These are phyloP conservation scores for Oligia latruncula DNA, from an alignment of 2,888 invertebrate genomes.

Conservation along the genomic window DNA sequence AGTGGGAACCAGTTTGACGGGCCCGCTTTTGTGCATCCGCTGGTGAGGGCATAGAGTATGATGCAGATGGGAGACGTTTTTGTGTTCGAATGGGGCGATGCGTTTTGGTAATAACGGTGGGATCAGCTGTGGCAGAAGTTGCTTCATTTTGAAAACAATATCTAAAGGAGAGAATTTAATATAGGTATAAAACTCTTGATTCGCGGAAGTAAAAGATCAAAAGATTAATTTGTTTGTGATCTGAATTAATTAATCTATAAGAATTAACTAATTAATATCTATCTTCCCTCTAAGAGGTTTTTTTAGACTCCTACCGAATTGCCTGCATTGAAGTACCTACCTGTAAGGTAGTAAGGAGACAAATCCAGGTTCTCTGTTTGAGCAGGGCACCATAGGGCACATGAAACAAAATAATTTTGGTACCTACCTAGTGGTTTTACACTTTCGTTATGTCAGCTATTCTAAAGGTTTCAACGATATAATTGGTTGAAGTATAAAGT, in stretches of 20 bases:
- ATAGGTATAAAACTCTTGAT: background rate
- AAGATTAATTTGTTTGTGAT: background rate
- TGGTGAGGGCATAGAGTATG: conserved; percentile 59
- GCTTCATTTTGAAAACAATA: background rate
- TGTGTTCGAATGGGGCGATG: background rate
- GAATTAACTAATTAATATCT: background rate
- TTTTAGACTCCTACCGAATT: background rate
- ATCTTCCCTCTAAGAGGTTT: background rate
- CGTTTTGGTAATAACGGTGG: background rate
- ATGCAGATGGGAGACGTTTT: conserved; percentile 37
- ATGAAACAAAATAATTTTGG: too few species aligned
- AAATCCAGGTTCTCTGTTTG: background rate
- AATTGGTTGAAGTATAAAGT: background rate
- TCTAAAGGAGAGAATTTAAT: background rate
- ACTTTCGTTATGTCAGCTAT: background rate
- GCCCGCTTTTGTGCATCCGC: conserved; percentile 81
- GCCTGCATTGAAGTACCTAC: background rate
- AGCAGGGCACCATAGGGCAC: too few species aligned
- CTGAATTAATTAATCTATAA: background rate
- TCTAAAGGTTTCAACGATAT: background rate
- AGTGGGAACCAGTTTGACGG: conserved; percentile 82
- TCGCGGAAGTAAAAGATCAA: background rate
- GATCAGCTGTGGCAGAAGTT: background rate
- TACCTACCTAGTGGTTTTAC: too few species aligned
- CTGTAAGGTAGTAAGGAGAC: too few species aligned